These are phyloP conservation scores for Idris sp. DNA, from an alignment of 1,140 invertebrate genomes.

Conservation along the genomic window DNA sequence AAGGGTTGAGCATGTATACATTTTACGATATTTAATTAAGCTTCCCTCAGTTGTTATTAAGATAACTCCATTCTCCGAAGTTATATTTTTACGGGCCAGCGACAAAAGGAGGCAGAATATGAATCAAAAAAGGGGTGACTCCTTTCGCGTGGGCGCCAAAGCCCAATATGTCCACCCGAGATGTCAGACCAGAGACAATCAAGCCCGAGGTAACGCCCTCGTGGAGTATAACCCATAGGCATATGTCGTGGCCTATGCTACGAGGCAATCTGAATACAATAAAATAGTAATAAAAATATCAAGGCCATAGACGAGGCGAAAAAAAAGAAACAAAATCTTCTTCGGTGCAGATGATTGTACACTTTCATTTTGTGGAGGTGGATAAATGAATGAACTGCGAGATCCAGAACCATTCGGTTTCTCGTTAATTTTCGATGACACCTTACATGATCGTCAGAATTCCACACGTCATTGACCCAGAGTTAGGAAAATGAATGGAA, in stretches of 20 bases:
- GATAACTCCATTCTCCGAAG: slow-evolving; percentile 6
- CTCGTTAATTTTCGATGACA: slow-evolving; percentile 58
- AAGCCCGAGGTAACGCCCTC: slow-evolving; percentile 61
- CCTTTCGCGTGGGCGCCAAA: slow-evolving; percentile 53
- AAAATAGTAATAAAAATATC: slow-evolving; percentile 64
- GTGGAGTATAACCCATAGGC: slow-evolving; percentile 53
- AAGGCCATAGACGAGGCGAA: slow-evolving; percentile 42
- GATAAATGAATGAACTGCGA: slow-evolving; percentile 51
- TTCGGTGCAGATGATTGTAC: slow-evolving; percentile 46
- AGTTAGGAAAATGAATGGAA: slow-evolving; percentile 49
- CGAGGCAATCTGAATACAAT: slow-evolving; percentile 62
- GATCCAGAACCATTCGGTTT: slow-evolving; percentile 32
- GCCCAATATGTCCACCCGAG: slow-evolving; percentile 61
- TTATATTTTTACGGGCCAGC: slow-evolving; percentile 15
- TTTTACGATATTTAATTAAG: slow-evolving; percentile 18
- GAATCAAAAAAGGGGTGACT: slow-evolving; percentile 60
- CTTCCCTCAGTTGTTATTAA: slow-evolving; percentile 17
- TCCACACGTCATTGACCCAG: slow-evolving; percentile 59
- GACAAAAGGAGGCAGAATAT: slow-evolving; percentile 40
- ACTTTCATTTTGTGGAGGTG: slow-evolving; percentile 54
- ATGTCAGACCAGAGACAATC: slow-evolving; percentile 60
- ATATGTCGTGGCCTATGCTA: slow-evolving; percentile 53
- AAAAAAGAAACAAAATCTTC: slow-evolving; percentile 35
- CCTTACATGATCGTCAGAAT: slow-evolving; percentile 52
- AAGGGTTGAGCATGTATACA: too few species aligned